Evolutionary conservation across 2,113 vertebrate species (phyloP).

Genomic region (Apistogramma diplotaenia): DNA sequence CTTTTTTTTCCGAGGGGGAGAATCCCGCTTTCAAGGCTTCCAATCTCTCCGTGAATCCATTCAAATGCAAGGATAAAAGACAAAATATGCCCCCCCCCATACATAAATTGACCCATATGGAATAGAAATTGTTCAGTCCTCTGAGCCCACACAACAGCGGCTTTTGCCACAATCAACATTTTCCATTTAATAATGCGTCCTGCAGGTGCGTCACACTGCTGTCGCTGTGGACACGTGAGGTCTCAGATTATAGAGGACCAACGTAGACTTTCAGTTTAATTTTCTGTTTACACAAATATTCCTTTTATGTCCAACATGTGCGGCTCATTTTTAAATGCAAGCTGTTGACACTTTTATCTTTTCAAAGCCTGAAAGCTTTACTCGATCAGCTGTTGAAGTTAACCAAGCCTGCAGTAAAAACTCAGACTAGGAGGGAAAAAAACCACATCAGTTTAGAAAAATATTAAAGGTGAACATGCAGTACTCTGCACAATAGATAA

Average conservation of each 20-base stretch:
- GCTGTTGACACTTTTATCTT: background rate
- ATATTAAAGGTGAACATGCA: background rate
- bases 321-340: no score
- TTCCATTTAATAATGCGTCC: constrained; percentile 19
- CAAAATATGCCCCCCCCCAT: constrained; percentile 44
- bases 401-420: background rate
- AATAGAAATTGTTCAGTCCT: constrained; percentile 30
- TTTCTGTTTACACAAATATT: background rate
- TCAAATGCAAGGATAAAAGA: constrained; percentile 63
- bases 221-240: background rate
- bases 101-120: constrained; percentile 29
- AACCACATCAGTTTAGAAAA: background rate
- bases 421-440: background rate
- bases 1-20: constrained; percentile 39
- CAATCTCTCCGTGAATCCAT: constrained; percentile 54
- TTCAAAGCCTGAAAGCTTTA: background rate
- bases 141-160: background rate
- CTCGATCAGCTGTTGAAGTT: background rate
- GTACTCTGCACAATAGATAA: no score
- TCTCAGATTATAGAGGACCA: background rate
- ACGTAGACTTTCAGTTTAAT: background rate
- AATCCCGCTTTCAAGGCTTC: constrained; percentile 50
- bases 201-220: background rate
- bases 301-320: background rate
- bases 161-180: constrained; percentile 20